Conservation (phyloP, 2,113 vertebrate genomes). For the Vanacampus margaritifer region DNA sequence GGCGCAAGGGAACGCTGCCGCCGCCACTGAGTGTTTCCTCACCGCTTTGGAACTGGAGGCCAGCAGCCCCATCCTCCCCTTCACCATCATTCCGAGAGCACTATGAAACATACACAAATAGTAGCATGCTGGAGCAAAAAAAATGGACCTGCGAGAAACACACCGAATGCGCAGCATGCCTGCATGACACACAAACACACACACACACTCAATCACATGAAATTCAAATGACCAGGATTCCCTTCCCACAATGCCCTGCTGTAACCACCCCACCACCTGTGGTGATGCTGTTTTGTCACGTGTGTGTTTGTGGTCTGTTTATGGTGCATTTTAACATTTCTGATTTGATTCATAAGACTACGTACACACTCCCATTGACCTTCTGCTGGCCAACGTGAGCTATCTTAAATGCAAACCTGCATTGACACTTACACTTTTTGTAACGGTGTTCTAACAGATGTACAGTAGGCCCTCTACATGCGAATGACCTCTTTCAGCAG, state of each 20-base stretch:
- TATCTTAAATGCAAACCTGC: not conserved
- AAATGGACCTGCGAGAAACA: not conserved
- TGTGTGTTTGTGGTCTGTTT: not conserved
- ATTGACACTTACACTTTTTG: not conserved
- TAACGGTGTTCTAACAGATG: not conserved
- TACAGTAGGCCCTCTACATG: no score
- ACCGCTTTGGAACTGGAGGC: conserved; percentile 96
- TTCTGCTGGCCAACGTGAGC: not conserved
- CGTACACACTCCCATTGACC: not conserved
- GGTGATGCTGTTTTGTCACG: conserved; percentile 20
- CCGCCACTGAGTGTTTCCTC: conserved; percentile 94
- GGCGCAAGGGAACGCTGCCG: conserved; percentile 89
- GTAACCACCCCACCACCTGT: not conserved
- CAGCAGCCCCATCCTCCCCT: conserved; percentile 93
- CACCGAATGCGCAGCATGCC: conserved; percentile 26
- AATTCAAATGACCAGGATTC: not conserved
- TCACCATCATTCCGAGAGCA: conserved; percentile 91
- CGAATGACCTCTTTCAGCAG: no score
- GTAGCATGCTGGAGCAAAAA: conserved; percentile 14
- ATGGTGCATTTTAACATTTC: not conserved
- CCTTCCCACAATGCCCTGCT: conserved; percentile 46
- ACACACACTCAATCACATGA: conserved; percentile 4
- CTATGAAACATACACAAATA: conserved; percentile 74
- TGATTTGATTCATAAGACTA: not conserved
- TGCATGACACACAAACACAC: conserved; percentile 27